Evolutionary conservation across 2,797 vertebrate genomes (phyloP).

Genomic region (Pseudochirops corinnae): DNA sequence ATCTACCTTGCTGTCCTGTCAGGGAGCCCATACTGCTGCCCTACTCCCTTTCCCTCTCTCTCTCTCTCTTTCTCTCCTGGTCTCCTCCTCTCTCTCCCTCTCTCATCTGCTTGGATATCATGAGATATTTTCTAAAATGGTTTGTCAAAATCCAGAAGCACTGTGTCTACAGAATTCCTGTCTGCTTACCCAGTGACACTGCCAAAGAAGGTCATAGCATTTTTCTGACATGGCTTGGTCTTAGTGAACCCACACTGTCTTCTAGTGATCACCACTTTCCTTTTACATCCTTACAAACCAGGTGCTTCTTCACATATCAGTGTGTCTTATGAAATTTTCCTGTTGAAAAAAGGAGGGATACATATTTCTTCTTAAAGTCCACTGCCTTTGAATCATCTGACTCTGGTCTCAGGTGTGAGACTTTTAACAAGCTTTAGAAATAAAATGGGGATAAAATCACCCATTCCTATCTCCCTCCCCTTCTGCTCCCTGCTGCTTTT

Average conservation of each 20-base stretch:
- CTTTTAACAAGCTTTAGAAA: slow-evolving; percentile 12
- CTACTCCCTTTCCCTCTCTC: no score
- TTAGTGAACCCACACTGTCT: slow-evolving; percentile 7
- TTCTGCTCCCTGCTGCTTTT: background rate
- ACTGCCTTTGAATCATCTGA: background rate
- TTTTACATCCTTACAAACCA: background rate
- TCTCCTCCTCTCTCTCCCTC: background rate
- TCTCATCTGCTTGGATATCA: background rate
- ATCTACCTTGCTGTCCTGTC: background rate
- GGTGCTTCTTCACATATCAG: background rate
- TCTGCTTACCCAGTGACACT: background rate
- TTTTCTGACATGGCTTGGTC: background rate
- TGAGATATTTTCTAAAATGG: background rate
- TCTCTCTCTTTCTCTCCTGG: no score
- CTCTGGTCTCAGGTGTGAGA: background rate
- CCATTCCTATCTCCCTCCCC: background rate
- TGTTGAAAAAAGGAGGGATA: background rate
- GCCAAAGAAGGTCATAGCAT: background rate
- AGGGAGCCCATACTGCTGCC: background rate
- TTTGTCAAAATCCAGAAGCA: background rate
- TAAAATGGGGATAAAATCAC: background rate
- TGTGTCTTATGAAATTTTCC: background rate
- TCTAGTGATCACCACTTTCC: background rate
- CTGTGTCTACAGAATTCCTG: background rate
- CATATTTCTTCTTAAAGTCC: background rate